These are phyloP conservation scores for Lycodopsis pacificus DNA, from an alignment of 2,797 vertebrate genomes.

Conservation along the genomic window DNA sequence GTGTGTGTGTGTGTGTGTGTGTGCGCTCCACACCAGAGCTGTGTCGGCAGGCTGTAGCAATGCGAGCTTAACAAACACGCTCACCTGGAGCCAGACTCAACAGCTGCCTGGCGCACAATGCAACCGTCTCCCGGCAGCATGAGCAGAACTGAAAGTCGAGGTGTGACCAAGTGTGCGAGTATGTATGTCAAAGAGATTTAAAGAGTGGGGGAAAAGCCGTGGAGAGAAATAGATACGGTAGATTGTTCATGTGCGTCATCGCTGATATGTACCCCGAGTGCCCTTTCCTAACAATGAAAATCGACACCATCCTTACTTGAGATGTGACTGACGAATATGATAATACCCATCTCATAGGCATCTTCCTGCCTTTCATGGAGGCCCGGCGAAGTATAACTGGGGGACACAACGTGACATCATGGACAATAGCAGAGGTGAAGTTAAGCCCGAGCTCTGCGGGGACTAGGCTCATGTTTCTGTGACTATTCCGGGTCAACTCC, in stretches of 20 bases:
- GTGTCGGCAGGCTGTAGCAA: constrained; percentile 52
- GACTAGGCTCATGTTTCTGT: constrained; percentile 75
- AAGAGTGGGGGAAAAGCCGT: constrained; percentile 8
- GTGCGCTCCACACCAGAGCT: constrained; percentile 43
- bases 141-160: constrained; percentile 43
- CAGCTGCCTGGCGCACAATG: constrained; percentile 76
- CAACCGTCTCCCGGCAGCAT: constrained; percentile 60
- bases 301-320: not conserved
- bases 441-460: constrained; percentile 62
- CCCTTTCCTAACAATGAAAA: constrained; percentile 15
- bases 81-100: constrained; percentile 82
- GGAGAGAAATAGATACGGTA: not conserved
- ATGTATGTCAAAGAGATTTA: constrained; percentile 34
- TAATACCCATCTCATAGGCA: not conserved
- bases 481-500: constrained; percentile 70
- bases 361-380: constrained; percentile 34
- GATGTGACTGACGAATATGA: not conserved
- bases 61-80: constrained; percentile 65
- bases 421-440: constrained; percentile 58
- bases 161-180: constrained; percentile 47
- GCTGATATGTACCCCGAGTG: not conserved
- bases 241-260: not conserved
- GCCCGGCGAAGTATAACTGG: constrained; percentile 30
- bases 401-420: constrained; percentile 30
- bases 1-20: constrained; percentile 8